Evolutionary conservation across 2,888 invertebrate species (phyloP), one percentile per base, ranked within the genome.

Genomic region (Dicyrtoma fusca): DNA sequence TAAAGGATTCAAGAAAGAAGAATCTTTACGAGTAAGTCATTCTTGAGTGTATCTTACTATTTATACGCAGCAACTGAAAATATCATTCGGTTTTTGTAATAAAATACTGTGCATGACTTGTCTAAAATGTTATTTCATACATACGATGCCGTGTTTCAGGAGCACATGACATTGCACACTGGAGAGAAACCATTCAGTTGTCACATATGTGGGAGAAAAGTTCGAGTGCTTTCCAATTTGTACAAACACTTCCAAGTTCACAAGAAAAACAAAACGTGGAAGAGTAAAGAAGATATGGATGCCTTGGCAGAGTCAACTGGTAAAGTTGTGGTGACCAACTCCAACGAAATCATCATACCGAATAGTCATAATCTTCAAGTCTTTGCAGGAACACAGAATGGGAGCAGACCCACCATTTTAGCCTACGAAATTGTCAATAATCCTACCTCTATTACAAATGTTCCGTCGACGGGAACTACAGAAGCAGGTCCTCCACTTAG

Each of bases 261-360:
- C 55, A 73, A 73, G 26, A 73, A 73, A 51, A 73, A 73, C 26
- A 73, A 73, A 55, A 73, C 73, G 1, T 73, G 69, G 57, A 69
- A 63, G 21, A 73, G 69, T 47, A 73, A 73, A 59, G 66, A 72
- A 21, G 72, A 72, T 17, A 21, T 44, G 44, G 42, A 61, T 14
- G 61, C 44, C n/a, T 10, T 61, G 5, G 10, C 17, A 34, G 61
- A 34, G 19, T 42, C 61, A 25, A 61, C 42, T 42, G 61, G 34
- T 5, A 42, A 57, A 57, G 57, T 57, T 3, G 23, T 57, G 11
- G 25, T 57, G 8, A 57, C 57, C 3, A 25, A 57, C 10, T 26
- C 26, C 5, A 21, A 4, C 34, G 61, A 34, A 61, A 61, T 61
- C 17, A 42, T 61, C 44, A 61, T 61, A 6, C 57, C 57, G 2